Evolutionary conservation across 2,888 invertebrate species (phyloP), one percentile per base, ranked within the genome.

Genomic region (Acleris laterana): DNA sequence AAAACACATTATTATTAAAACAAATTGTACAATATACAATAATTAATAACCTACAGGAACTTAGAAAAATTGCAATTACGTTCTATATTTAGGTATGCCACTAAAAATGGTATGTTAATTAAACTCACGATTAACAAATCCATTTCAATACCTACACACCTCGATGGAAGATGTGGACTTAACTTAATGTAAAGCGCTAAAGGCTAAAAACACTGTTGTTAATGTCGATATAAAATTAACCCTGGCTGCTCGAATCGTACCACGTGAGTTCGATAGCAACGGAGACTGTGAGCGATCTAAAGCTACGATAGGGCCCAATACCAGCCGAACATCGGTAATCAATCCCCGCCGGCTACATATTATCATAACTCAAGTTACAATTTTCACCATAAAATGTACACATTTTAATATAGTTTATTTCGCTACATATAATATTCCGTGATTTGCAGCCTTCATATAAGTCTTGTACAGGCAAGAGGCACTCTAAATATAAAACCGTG

Each of bases 401-500:
- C 82, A 81, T 86, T 81, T 83, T 77, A 81, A 88, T 90, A 89
- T 74, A 76, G 75, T 77, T 81, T 78, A 78, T 87, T 87, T 81
- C 80, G 85, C 93, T 93, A 93, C 91, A 87, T 89, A 92, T 85
- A 88, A 89, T 90, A 89, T 87, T 92, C 88, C 87, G 93, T 93
- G 93, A 90, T 90, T 92, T 88, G 93, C 93, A 93, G 93, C 93
- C 93, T 93, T 93, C 91, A 90, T 89, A 90, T 92, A 92, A 93
- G 93, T 93, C 93, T 93, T 93, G 89, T 92, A 91, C 85, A 93
- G 93, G 93, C 93, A 93, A 94, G 94, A 94, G 94, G 94, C 94
- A 94, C 94, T 94, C 94, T 93, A 94, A 93, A 93, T 94, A 94
- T 93, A 94, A 93, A 93, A 93, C 89, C 86, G 93, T 93, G 93